Base-by-base conservation (phyloP, 2,888 invertebrate genomes). In the Platycnemis pennipes region DNA sequence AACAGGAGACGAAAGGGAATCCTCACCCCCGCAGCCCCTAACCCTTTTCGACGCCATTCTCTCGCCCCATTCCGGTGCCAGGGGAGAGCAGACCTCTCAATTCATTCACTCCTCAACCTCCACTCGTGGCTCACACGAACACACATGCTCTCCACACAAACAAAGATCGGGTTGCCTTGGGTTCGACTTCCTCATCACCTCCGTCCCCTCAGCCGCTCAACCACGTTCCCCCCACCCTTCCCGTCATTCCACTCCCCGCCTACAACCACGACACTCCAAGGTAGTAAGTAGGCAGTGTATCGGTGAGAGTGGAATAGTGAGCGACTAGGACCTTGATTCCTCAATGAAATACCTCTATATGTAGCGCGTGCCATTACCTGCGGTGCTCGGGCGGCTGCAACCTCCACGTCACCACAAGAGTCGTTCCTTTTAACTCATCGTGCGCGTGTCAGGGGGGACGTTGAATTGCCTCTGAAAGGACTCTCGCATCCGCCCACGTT, bases 141-240 rank as follows among this genome's bases (percentile, higher is more conserved):
- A 77, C 77, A 77, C 77, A 77, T 37, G 77, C 77, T 77, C 37
- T 16, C 37, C 77, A 77, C 77, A 77, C 77, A 77, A 77, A 77
- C 77, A 77, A 77, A 77, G 77, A n/a, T n/a, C 77, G 31, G 77
- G 77, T 77, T 77, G 77, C 77, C 77, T 77, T 77, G 77, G n/a
- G 77, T 37, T 77, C 37, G 77, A 77, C 77, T 77, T 77, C 77
- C 77, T 77, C 77, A 37, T 77, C 77, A 77, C 77, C 77, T 77
- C 77, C 31, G 77, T 77, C 77, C 77, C 31, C 37, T 77, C 77
- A 77, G 37, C 77, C 37, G 77, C 37, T 77, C 77, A 77, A 37
- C 77, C 37, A 31, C 77, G 31, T 16, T 26, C 77, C 37, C 37
- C 63, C 26, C 63, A 22, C 37, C 37, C 77, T 37, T 77, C 77